These are phyloP conservation scores for Notarius lentiginosus DNA, from an alignment of 2,113 vertebrate genomes.

Conservation along the genomic window DNA sequence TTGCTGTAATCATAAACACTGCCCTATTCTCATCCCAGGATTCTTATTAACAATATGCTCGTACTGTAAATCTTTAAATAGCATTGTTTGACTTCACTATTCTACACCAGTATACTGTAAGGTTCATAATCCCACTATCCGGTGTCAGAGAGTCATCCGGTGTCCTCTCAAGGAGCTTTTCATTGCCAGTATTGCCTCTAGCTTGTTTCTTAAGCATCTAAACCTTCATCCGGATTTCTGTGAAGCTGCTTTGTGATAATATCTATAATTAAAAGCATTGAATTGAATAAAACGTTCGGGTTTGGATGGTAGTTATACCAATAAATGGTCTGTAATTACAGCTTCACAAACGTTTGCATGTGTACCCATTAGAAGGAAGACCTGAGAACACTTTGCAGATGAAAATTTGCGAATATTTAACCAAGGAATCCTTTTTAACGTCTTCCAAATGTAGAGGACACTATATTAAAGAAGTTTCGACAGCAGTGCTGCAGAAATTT, in stretches of 20 bases:
- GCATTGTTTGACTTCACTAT: background rate
- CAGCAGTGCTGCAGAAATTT: conserved; percentile 2
- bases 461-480: background rate
- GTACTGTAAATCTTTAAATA: background rate
- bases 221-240: background rate
- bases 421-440: background rate
- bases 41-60: background rate
- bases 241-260: background rate
- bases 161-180: background rate
- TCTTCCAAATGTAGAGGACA: background rate
- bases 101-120: background rate
- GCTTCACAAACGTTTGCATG: background rate
- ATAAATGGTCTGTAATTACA: background rate
- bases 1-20: background rate
- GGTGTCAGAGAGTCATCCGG: background rate
- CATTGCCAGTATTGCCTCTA: background rate
- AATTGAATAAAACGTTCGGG: background rate
- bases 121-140: background rate
- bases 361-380: background rate
- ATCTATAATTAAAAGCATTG: background rate
- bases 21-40: background rate
- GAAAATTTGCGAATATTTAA: background rate
- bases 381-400: background rate
- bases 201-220: background rate
- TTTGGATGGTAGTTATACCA: background rate